Evolutionary conservation across 2,888 invertebrate genomes (phyloP).

Genomic region (Campoplex capitator): DNA sequence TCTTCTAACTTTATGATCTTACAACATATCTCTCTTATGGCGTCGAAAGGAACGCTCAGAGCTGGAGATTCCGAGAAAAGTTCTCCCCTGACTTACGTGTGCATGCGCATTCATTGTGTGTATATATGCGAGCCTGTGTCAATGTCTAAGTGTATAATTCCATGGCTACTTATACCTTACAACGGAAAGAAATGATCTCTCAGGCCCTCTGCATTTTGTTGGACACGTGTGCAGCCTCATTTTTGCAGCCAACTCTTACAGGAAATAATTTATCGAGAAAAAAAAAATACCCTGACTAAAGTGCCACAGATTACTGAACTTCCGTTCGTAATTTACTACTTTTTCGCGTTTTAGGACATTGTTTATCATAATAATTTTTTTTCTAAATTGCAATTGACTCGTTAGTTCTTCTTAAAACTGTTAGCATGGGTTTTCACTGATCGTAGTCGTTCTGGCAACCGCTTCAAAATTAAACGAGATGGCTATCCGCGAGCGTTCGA

Average conservation of each 20-base stretch:
- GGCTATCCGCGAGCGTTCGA: background rate
- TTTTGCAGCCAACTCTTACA: constrained; percentile 26
- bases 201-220: constrained; percentile 28
- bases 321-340: background rate
- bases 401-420: background rate
- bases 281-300: background rate
- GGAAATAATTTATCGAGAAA: constrained; percentile 28
- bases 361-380: background rate
- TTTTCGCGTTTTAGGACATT: background rate
- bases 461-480: background rate
- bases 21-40: constrained; percentile 43
- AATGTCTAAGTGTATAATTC: constrained; percentile 21
- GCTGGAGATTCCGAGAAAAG: constrained; percentile 61
- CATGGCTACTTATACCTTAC: constrained; percentile 30
- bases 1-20: constrained; percentile 61
- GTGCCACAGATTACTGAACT: constrained; percentile 7
- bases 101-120: constrained; percentile 2
- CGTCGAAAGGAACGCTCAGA: constrained; percentile 37
- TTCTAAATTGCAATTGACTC: background rate
- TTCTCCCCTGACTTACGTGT: constrained; percentile 51
- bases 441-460: background rate
- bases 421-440: background rate
- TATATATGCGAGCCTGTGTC: background rate
- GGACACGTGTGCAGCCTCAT: constrained; percentile 9
- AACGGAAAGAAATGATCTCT: constrained; percentile 27